Evolutionary conservation across 2,797 vertebrate species (phyloP).

Genomic region (Dallia pectoralis): DNA sequence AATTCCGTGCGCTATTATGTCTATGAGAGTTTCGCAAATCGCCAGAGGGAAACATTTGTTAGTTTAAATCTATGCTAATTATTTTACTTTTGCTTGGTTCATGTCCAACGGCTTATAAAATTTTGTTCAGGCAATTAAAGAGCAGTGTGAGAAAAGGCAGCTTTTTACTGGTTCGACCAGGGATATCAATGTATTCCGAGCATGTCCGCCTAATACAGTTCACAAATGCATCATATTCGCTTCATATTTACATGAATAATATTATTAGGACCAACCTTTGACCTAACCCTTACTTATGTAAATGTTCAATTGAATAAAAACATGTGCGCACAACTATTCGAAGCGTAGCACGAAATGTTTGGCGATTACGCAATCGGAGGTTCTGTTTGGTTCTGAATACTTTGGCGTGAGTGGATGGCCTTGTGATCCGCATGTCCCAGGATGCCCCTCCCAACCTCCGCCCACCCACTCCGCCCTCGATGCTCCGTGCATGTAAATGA

Average conservation of each 20-base stretch:
- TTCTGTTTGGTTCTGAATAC: background rate
- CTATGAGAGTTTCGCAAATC: conserved; percentile 58
- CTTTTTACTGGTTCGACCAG: background rate
- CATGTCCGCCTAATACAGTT: conserved; percentile 70
- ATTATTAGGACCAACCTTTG: conserved; percentile 72
- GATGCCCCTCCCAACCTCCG: background rate
- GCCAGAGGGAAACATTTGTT: conserved; percentile 64
- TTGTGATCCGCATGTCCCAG: background rate
- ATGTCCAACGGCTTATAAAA: conserved; percentile 69
- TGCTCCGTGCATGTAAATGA: background rate
- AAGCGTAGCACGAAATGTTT: conserved; percentile 40
- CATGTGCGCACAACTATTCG: conserved; percentile 60
- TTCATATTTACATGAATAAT: conserved; percentile 71
- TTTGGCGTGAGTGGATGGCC: background rate
- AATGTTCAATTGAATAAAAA: conserved; percentile 64
- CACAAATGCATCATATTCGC: conserved; percentile 67
- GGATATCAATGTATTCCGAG: conserved; percentile 57
- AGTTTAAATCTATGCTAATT: conserved; percentile 73
- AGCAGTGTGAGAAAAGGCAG: conserved; percentile 18
- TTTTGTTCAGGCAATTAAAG: conserved; percentile 57
- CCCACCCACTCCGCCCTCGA: background rate
- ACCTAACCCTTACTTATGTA: conserved; percentile 68
- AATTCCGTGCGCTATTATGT: conserved; percentile 64
- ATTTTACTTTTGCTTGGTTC: conserved; percentile 62
- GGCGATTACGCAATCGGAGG: conserved; percentile 49